Evolutionary conservation across 2,113 vertebrate genomes (phyloP).

Genomic region (Pachycephala philippinensis): DNA sequence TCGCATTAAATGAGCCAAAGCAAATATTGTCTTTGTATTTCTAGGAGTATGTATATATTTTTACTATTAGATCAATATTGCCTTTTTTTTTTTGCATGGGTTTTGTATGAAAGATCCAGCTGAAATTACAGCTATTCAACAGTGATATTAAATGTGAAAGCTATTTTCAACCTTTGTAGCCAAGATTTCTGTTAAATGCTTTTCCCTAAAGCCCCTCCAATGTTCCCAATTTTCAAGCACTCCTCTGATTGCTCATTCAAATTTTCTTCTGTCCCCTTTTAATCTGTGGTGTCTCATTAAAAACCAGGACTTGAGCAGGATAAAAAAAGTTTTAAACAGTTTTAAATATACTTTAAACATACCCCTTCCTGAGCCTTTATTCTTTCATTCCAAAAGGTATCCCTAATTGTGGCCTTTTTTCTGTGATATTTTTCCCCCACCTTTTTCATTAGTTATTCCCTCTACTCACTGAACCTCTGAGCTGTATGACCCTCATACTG

Average conservation of each 20-base stretch:
- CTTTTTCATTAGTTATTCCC: constrained; percentile 19
- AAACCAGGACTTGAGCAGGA: constrained; percentile 39
- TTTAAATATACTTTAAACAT: constrained; percentile 56
- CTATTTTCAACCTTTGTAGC: constrained; percentile 9
- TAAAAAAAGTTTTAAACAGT: constrained; percentile 50
- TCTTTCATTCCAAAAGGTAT: constrained; percentile 39
- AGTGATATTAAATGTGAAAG: not conserved
- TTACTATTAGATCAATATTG: not conserved
- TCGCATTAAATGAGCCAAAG: not conserved
- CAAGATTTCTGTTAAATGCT: constrained; percentile 30
- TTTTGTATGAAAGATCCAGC: not conserved
- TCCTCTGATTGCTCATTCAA: constrained; percentile 52
- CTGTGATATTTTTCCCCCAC: not conserved
- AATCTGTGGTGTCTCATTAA: constrained; percentile 68
- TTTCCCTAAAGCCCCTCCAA: constrained; percentile 20
- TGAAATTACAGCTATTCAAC: constrained; percentile 13
- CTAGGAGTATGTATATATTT: not conserved
- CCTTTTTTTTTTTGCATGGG: not conserved
- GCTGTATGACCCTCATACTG: not conserved
- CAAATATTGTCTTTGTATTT: not conserved
- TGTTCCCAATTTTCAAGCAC: constrained; percentile 54
- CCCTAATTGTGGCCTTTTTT: constrained; percentile 52
- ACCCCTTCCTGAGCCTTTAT: constrained; percentile 61
- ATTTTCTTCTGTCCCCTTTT: constrained; percentile 46
- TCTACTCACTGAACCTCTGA: not conserved